Evolutionary conservation across 2,888 invertebrate genomes (phyloP), one percentile per base, ranked within the genome.

Genomic region (Agrotis ipsilon): DNA sequence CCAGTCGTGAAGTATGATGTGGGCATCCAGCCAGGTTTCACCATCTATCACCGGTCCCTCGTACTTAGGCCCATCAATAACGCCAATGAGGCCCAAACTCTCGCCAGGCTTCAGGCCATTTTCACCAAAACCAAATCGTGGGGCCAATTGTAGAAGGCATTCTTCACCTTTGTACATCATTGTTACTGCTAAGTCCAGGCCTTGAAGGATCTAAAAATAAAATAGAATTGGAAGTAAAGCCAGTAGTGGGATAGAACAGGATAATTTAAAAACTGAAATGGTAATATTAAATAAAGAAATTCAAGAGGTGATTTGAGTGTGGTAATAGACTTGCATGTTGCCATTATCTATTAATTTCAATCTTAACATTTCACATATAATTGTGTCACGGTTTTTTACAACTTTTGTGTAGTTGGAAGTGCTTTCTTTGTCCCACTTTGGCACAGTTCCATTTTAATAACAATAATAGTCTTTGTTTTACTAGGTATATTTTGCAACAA

Each of bases 151-250:
- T 59, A 99, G 92, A 81, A 97, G 96, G 70, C 98, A 97, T 83
- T 97, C 96, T 95, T 99, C 99, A 0, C 97, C 98, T 86, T 97
- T 96, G 89, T 98, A 97, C 99, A 99, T 99, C 83, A 99, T 94
- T 32, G 98, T 97, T 80, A 99, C 92, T 21, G 98, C 97, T 93
- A 99, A 96, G 92, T 99, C 99, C 87, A 99, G 89, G 13, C 99
- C 99, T 97, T 98, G 97, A 64, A 98, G 92, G 13, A 97, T 92
- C 97, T 97, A 79, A 60, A 82, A 67, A 54, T 2, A 45, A 11
- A 21, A 46, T 43, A 61, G 27, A 39, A 39, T 39, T 39, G 39
- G 39, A 39, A 39, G 11, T 39, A 39, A 39, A 39, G 39, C 39
- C 39, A 9, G 39, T 9, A 39, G 39, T 39, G 39, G 39, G 39